phyloP scores from a whole-genome alignment of 1,140 invertebrate genomes.

The Drosophila virilis region DNA sequence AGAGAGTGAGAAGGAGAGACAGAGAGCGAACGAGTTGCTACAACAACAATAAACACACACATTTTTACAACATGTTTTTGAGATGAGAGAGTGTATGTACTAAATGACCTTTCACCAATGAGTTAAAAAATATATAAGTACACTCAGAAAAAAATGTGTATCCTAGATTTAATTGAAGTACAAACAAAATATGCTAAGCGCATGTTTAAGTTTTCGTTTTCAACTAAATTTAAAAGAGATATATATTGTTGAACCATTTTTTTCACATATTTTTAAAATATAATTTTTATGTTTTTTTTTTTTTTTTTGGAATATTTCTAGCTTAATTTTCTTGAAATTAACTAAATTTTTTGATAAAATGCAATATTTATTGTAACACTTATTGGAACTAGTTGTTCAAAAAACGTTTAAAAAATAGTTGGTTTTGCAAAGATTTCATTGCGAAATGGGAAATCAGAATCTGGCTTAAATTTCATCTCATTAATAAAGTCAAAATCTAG shows the following conservation, averaged over 20 bases:
- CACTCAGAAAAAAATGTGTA: slow-evolving; percentile 9
- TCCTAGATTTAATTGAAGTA: not conserved
- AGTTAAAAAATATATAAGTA: slow-evolving; percentile 8
- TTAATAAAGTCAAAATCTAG: not conserved
- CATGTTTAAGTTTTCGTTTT: not conserved
- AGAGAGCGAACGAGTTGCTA: slow-evolving; percentile 42
- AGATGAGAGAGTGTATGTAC: slow-evolving; percentile 10
- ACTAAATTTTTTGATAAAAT: too few relatives aligned
- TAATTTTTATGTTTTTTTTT: too few relatives aligned
- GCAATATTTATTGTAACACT: too few relatives aligned
- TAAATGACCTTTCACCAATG: slow-evolving; percentile 37
- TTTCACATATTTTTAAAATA: too few relatives aligned
- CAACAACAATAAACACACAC: slow-evolving; percentile 46
- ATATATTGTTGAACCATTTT: too few relatives aligned
- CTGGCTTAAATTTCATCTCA: not conserved
- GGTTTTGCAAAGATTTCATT: too few relatives aligned
- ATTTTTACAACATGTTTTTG: slow-evolving; percentile 16
- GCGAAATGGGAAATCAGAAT: not conserved
- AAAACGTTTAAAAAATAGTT: too few relatives aligned
- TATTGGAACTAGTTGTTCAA: too few relatives aligned
- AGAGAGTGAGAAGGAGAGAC: slow-evolving; percentile 39
- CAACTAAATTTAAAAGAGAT: not conserved
- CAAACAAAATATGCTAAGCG: not conserved
- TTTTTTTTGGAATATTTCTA: too few relatives aligned
- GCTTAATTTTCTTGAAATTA: too few relatives aligned